A percentile compares a stretch with the other conserved stretches of the same genome.
Evolutionary conservation across 2,797 vertebrate genomes (phyloP).

Genomic region (Pteropus rufus): DNA sequence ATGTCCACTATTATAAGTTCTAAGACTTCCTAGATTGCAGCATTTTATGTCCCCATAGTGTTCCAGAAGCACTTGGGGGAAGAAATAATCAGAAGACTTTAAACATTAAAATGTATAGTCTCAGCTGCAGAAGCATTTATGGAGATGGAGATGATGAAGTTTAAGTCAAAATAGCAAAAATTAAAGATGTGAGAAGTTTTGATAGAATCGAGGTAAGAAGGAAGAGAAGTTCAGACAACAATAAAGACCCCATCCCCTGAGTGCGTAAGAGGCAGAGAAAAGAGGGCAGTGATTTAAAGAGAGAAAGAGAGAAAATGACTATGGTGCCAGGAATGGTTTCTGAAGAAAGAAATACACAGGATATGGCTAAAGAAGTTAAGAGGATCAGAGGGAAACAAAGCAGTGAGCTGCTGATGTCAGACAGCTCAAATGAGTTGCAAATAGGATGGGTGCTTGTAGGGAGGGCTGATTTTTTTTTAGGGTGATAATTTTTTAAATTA

Average conservation of each 20-base stretch:
- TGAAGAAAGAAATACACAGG: neutral
- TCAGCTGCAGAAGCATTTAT: neutral
- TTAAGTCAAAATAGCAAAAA: conserved; percentile 21
- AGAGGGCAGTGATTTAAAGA: neutral
- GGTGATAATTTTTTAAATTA: neutral
- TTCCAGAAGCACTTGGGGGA: neutral
- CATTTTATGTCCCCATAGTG: neutral
- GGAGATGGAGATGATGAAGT: neutral
- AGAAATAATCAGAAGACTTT: neutral
- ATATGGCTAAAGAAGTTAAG: neutral
- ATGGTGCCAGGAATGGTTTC: neutral
- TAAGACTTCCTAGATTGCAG: neutral
- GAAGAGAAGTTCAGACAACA: neutral
- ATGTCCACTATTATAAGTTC: neutral
- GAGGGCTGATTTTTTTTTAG: neutral
- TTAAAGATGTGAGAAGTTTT: conserved; percentile 17
- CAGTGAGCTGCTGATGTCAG: neutral
- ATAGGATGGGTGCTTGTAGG: neutral
- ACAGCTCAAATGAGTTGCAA: neutral
- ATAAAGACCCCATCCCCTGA: neutral
- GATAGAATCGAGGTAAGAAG: neutral
- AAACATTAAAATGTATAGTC: neutral
- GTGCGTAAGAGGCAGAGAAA: neutral
- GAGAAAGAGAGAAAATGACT: neutral
- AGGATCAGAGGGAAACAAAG: neutral